Percentiles rank a stretch among this genome's conserved stretches.
These are phyloP conservation scores for Thecocarcelia acutangulata DNA, from an alignment of 2,888 invertebrate species.

Conservation along the genomic window DNA sequence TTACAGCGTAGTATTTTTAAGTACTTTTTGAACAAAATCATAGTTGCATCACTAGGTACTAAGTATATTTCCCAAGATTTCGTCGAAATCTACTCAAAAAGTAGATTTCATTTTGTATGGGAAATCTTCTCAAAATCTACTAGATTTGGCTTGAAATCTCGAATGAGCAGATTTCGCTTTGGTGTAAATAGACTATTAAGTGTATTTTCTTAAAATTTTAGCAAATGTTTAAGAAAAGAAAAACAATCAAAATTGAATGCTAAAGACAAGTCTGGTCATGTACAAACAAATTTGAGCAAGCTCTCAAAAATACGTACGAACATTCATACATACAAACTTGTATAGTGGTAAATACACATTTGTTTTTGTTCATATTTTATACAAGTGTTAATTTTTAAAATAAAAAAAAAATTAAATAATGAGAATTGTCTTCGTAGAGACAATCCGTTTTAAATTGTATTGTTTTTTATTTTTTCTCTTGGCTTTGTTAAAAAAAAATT, in stretches of 20 bases:
- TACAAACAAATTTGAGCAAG: not conserved
- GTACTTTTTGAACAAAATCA: too few relatives aligned
- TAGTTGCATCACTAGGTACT: too few relatives aligned
- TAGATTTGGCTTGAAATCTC: too few relatives aligned
- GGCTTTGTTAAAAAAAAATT: conserved; percentile 1
- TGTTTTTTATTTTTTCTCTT: conserved; percentile 8
- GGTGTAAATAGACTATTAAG: conserved; percentile 4
- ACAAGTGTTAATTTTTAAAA: conserved; percentile 28
- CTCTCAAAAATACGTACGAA: not conserved
- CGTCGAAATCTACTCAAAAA: too few relatives aligned
- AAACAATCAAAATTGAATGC: conserved; percentile 8
- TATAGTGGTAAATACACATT: conserved; percentile 10
- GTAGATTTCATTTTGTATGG: too few relatives aligned
- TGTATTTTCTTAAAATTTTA: not conserved
- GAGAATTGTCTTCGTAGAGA: conserved; percentile 18
- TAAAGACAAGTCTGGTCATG: conserved; percentile 35
- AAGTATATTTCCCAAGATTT: too few relatives aligned
- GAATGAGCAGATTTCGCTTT: too few relatives aligned
- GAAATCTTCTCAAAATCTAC: too few relatives aligned
- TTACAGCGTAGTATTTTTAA: too few relatives aligned
- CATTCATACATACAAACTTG: not conserved
- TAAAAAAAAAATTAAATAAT: conserved; percentile 18
- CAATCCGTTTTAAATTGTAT: conserved; percentile 2
- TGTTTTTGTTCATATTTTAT: not conserved
- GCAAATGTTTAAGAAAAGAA: not conserved